Percentiles rank a stretch among this genome's conserved stretches.
Conservation (phyloP, 2,888 invertebrate species). For the Andrena flavipes region DNA sequence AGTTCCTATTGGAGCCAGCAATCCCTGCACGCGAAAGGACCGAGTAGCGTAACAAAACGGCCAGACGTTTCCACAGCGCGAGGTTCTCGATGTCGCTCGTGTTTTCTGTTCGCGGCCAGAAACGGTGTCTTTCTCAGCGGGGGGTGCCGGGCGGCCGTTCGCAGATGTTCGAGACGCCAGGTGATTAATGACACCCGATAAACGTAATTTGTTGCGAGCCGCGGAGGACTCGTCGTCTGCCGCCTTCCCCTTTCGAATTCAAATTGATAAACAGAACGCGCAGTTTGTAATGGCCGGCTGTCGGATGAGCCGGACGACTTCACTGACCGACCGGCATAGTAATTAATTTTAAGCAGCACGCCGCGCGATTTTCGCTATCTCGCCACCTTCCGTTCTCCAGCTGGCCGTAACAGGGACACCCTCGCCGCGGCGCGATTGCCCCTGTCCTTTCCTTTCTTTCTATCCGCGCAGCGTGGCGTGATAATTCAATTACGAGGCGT, state of each 20-base stretch:
- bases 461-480: constrained; percentile 6
- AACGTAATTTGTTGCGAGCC: constrained; percentile 72
- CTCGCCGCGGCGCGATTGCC: constrained; percentile 31
- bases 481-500: constrained; percentile 41
- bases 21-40: not conserved
- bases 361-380: constrained; percentile 79
- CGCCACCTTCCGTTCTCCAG: constrained; percentile 52
- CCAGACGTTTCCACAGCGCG: constrained; percentile 32
- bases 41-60: not conserved
- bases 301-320: constrained; percentile 78
- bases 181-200: constrained; percentile 73
- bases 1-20: too few relatives aligned
- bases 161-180: constrained; percentile 72
- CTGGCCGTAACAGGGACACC: constrained; percentile 50
- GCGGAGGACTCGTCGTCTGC: constrained; percentile 67
- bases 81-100: constrained; percentile 31
- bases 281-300: constrained; percentile 77
- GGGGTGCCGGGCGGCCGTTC: constrained; percentile 54
- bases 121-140: constrained; percentile 61
- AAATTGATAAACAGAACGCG: constrained; percentile 78
- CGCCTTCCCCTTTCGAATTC: constrained; percentile 73
- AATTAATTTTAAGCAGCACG: constrained; percentile 82
- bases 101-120: constrained; percentile 55
- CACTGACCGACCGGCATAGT: constrained; percentile 76
- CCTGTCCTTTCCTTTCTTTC: constrained; percentile 8